Evolutionary conservation across 2,113 vertebrate genomes (phyloP), one percentile per base, ranked within the genome.

Genomic region (Tapirus terrestris): DNA sequence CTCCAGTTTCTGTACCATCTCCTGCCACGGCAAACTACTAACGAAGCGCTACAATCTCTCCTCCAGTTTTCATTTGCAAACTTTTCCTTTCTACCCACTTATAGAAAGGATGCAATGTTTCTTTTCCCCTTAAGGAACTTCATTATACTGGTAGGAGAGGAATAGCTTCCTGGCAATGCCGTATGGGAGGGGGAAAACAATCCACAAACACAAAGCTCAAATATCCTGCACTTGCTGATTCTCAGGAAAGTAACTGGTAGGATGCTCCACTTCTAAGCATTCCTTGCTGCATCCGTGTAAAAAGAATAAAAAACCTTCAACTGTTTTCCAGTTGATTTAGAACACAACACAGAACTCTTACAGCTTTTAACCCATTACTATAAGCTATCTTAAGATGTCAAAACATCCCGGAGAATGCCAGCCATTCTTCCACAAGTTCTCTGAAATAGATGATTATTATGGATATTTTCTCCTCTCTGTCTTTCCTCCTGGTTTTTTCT

Each of bases 251-350:
- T 11, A 77, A 79, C 3, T 43, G 60, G 5, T 8, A 61, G 16
- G 45, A n/a, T 65, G 12, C 11, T 72, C 86, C n/a, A 65, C 17
- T 61, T 89, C 10, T 39, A 60, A 83, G 25, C 3, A 56, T 53
- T n/a, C 48, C 20, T 89, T 45, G 23, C 12, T 75, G 16, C 27
- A 90, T 75, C 31, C 3, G 14, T 45, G 6, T n/a, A 45, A 65
- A 11, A 70, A 87, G 36, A 20, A 68, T 27, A 6, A 87, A 48
- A 45, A 2, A 0, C 11, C 6, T 45, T 79, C 29, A 20, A 60
- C 33, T 85, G 25, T 48, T 89, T 96, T 67, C 23, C 61, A 89
- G 16, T 73, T 88, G 31, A 84, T 94, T 96, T 90, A 45, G n/a
- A 86, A 72, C 29, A 18, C 29, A 63, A 76, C 21, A 17, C 1